These are phyloP conservation scores for Microtus montanus DNA, from an alignment of 2,113 vertebrate species.

Conservation along the genomic window DNA sequence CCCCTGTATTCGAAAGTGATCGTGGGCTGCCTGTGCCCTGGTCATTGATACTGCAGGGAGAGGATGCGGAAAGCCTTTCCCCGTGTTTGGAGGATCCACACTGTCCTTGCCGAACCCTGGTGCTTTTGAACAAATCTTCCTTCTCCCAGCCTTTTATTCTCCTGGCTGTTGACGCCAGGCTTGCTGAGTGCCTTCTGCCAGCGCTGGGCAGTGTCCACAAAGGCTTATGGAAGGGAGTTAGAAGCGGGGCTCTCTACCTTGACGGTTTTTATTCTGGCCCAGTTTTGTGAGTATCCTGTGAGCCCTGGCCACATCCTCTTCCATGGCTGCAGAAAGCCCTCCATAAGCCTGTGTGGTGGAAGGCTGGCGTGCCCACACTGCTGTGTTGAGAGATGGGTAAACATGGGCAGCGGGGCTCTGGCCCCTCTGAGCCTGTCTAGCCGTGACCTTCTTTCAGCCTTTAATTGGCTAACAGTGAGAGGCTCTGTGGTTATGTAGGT, in stretches of 20 bases:
- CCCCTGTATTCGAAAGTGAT: too few relatives aligned
- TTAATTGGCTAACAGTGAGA: background rate
- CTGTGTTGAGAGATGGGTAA: background rate
- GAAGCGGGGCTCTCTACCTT: background rate
- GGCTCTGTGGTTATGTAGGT: background rate
- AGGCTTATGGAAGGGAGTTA: background rate
- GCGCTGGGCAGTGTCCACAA: too few relatives aligned
- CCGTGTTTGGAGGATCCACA: too few relatives aligned
- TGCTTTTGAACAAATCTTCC: conserved; percentile 67
- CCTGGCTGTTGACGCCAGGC: background rate
- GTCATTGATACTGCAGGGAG: too few relatives aligned
- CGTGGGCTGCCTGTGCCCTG: too few relatives aligned
- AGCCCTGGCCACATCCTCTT: too few relatives aligned
- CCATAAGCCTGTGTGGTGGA: background rate
- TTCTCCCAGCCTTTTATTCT: background rate
- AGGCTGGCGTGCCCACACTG: too few relatives aligned
- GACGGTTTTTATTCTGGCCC: background rate
- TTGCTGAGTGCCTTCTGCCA: background rate
- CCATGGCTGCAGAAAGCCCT: background rate
- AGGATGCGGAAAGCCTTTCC: too few relatives aligned
- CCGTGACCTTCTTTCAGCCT: background rate
- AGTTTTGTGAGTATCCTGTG: background rate
- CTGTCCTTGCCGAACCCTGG: conserved; percentile 83
- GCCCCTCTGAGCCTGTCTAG: background rate
- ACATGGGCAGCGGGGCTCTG: background rate